Conservation (phyloP, 2,113 vertebrate species). For the Rhynchomys soricoides region DNA sequence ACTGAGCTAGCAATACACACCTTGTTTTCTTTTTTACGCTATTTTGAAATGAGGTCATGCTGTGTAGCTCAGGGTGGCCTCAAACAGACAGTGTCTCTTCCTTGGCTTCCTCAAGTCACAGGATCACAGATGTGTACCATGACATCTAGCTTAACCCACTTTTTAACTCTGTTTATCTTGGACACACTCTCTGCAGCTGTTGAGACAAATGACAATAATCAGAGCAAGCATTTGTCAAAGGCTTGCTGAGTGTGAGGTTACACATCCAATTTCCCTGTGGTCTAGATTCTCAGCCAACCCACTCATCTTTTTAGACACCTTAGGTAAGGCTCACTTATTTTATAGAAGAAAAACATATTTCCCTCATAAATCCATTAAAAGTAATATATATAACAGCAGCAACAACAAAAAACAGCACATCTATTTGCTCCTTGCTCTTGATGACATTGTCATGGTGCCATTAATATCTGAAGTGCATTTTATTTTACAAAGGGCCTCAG, state of each 20-base stretch:
- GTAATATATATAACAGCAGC: not conserved
- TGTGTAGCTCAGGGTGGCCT: not conserved
- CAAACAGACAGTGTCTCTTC: not conserved
- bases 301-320: not conserved
- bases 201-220: not conserved
- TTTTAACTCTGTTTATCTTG: not conserved
- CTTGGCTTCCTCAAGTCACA: not conserved
- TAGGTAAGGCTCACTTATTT: not conserved
- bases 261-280: not conserved
- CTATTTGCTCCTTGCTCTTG: not conserved
- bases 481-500: not conserved
- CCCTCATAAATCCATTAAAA: conserved; percentile 1
- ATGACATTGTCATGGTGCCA: not conserved
- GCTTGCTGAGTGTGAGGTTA: not conserved
- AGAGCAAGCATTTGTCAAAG: not conserved
- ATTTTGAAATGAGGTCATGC: not conserved
- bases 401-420: not conserved
- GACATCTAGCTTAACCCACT: not conserved
- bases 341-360: not conserved
- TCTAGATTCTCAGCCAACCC: not conserved
- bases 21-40: not conserved
- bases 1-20: not conserved
- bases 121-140: not conserved
- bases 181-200: not conserved
- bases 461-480: not conserved